A percentile compares a stretch with the other conserved stretches of the same genome.
phyloP scores from a whole-genome alignment of 2,113 vertebrate species.

The Hippocampus guttulatus region DNA sequence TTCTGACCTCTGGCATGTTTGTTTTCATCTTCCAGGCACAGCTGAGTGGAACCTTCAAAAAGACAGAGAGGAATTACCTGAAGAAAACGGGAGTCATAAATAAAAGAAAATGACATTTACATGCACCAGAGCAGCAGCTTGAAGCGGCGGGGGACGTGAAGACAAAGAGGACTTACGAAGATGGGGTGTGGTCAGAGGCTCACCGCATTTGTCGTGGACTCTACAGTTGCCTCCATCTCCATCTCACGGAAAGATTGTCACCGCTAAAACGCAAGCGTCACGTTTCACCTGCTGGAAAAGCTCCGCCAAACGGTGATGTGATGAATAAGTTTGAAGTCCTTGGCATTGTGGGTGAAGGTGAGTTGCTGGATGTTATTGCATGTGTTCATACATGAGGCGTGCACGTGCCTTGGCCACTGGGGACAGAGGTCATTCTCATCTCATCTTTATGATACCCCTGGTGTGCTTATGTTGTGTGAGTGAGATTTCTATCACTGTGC shows the following conservation, averaged over 20 bases:
- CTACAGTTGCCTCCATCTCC: conserved; percentile 18
- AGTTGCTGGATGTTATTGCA: conserved; percentile 56
- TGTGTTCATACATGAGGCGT: conserved; percentile 5
- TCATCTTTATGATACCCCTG: neutral
- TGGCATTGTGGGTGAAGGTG: conserved; percentile 99
- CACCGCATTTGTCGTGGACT: conserved; percentile 36
- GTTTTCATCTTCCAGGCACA: conserved; percentile 34
- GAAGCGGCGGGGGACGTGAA: conserved; percentile 14
- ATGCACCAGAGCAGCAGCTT: neutral
- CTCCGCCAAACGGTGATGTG: conserved; percentile 96
- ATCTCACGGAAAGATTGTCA: conserved; percentile 36
- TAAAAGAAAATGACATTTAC: conserved; percentile 23
- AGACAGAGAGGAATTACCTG: conserved; percentile 8
- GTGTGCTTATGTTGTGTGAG: neutral
- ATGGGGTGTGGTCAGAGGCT: conserved; percentile 40
- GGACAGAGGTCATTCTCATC: neutral
- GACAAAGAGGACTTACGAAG: conserved; percentile 23
- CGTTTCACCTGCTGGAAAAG: conserved; percentile 85
- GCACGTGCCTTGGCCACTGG: neutral
- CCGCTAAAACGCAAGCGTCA: conserved; percentile 67
- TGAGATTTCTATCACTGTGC: neutral
- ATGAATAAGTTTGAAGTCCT: conserved; percentile 99
- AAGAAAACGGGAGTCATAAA: conserved; percentile 25
- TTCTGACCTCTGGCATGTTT: conserved; percentile 5
- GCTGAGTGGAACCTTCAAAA: conserved; percentile 26